A percentile compares a stretch with the other conserved stretches of the same genome.
Conservation (phyloP, 2,797 vertebrate species). For the Phrynocephalus vlangalii region DNA sequence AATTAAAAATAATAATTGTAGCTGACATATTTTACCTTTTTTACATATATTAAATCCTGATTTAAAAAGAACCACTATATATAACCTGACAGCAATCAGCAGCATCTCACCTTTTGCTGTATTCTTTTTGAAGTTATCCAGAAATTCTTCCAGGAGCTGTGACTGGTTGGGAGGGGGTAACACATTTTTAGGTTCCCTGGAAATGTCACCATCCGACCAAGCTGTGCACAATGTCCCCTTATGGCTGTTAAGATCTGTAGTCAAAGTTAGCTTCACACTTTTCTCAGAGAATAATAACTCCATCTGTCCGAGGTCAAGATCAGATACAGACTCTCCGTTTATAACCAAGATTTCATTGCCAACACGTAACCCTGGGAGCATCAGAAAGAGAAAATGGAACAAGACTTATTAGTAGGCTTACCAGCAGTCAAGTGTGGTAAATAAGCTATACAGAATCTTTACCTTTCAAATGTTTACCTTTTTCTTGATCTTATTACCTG, state of each 20-base stretch:
- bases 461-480: conserved; percentile 4
- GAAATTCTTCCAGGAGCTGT: conserved; percentile 81
- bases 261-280: conserved; percentile 83
- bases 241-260: conserved; percentile 64
- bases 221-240: conserved; percentile 55
- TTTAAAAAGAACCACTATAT: background rate
- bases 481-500: conserved; percentile 10
- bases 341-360: conserved; percentile 90
- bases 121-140: conserved; percentile 85
- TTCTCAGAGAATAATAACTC: conserved; percentile 87
- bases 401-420: background rate
- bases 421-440: background rate
- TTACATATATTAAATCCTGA: background rate
- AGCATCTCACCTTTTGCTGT: conserved; percentile 84
- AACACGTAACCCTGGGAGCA: conserved; percentile 83
- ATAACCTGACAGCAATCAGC: background rate
- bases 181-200: conserved; percentile 67
- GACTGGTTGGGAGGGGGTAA: conserved; percentile 73
- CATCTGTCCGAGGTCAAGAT: conserved; percentile 87
- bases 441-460: background rate
- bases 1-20: conserved; percentile 12
- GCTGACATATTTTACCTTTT: conserved; percentile 17
- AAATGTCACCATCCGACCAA: conserved; percentile 81
- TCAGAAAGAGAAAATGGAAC: conserved; percentile 27
- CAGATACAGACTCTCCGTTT: conserved; percentile 84